A percentile compares a stretch with the other conserved stretches of the same genome.
Evolutionary conservation across 2,797 vertebrate genomes (phyloP).

Genomic region (Myotis pilosus): DNA sequence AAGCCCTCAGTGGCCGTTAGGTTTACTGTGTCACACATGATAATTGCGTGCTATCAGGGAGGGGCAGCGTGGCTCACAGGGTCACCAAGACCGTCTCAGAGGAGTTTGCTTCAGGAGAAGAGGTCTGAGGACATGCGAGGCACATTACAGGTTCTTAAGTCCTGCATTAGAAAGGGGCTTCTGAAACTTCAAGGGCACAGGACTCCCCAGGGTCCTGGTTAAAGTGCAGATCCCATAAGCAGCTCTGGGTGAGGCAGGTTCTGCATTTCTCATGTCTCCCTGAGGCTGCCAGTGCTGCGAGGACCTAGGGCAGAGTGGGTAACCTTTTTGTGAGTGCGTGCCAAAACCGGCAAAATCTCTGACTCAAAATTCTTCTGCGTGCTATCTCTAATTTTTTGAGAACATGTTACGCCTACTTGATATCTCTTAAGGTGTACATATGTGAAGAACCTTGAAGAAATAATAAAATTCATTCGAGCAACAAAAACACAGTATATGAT

Average conservation of each 20-base stretch:
- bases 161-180: not conserved
- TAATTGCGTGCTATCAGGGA: not conserved
- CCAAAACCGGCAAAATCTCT: no score
- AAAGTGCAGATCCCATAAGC: not conserved
- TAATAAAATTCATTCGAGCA: no score
- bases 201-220: not conserved
- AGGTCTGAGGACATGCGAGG: not conserved
- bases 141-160: not conserved
- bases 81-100: not conserved
- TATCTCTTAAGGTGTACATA: no score
- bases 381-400: no score
- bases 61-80: not conserved
- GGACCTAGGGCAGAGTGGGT: no score
- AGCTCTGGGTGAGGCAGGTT: not conserved
- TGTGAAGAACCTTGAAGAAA: no score
- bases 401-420: no score
- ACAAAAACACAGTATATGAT: no score
- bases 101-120: not conserved
- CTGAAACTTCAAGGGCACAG: not conserved
- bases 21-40: not conserved
- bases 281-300: not conserved
- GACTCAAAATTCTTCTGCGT: no score
- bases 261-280: not conserved
- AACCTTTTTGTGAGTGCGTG: no score
- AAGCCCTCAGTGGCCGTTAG: not conserved